Conservation (phyloP, 1,140 invertebrate species). For the Ips typographus region DNA sequence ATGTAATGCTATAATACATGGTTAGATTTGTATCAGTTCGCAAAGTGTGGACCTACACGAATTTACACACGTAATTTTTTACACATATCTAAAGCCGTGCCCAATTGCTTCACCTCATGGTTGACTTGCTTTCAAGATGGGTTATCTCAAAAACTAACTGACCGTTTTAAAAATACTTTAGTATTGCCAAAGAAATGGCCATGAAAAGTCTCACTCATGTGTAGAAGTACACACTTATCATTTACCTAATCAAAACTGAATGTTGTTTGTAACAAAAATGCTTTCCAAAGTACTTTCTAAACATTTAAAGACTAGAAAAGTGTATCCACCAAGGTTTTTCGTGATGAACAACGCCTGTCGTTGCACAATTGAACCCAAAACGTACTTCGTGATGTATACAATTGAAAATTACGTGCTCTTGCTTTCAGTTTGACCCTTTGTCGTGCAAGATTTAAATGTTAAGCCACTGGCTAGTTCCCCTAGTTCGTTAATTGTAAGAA, state of each 20-base stretch:
- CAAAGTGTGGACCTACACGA: no score
- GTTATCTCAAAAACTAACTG: slow-evolving; percentile 13
- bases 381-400: slow-evolving; percentile 6
- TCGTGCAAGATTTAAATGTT: neutral
- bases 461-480: neutral
- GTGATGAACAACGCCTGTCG: slow-evolving; percentile 15
- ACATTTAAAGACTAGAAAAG: slow-evolving; percentile 3
- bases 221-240: neutral
- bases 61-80: neutral
- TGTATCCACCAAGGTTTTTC: slow-evolving; percentile 17
- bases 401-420: slow-evolving; percentile 3
- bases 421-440: neutral
- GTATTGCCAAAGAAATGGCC: slow-evolving; percentile 2
- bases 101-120: neutral
- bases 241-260: no score
- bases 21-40: neutral
- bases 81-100: neutral
- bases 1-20: neutral
- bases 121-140: slow-evolving; percentile 6
- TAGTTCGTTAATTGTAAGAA: no score
- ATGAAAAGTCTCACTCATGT: slow-evolving; percentile 1
- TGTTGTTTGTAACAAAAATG: neutral
- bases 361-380: slow-evolving; percentile 1
- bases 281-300: slow-evolving; percentile 8
- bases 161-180: slow-evolving; percentile 4